A percentile compares a stretch with the other conserved stretches of the same genome.
These are phyloP conservation scores for Danio tinwini DNA, from an alignment of 2,797 vertebrate genomes.

Conservation along the genomic window DNA sequence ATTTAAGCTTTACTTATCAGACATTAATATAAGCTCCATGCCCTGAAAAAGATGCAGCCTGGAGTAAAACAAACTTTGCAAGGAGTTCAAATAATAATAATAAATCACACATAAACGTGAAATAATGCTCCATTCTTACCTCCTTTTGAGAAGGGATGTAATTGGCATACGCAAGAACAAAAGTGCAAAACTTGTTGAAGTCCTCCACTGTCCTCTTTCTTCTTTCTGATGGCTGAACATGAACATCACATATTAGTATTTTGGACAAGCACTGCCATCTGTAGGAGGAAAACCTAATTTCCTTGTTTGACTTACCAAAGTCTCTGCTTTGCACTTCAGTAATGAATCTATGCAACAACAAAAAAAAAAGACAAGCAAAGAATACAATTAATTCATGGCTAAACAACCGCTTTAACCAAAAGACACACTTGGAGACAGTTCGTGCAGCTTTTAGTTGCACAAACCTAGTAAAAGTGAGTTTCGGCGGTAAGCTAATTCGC, in stretches of 20 bases:
- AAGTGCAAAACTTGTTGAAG: constrained; percentile 95
- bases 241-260: constrained; percentile 27
- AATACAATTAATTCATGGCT: not conserved
- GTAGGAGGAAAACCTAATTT: not conserved
- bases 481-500: constrained; percentile 26
- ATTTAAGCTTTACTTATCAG: not conserved
- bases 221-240: constrained; percentile 85
- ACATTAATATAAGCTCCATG: not conserved
- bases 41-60: constrained; percentile 1
- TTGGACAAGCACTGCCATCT: constrained; percentile 20
- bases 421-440: not conserved
- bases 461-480: not conserved
- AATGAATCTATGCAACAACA: constrained; percentile 76
- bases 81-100: not conserved
- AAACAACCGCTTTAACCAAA: not conserved
- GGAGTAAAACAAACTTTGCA: not conserved
- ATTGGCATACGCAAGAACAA: constrained; percentile 90
- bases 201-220: constrained; percentile 92
- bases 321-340: constrained; percentile 83
- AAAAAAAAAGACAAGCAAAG: not conserved
- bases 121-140: constrained; percentile 70
- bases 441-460: not conserved
- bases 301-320: constrained; percentile 76
- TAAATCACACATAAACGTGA: not conserved
- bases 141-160: constrained; percentile 91